These are phyloP conservation scores for Drosophila prosaltans DNA, from an alignment of 1,140 invertebrate genomes.

Conservation along the genomic window DNA sequence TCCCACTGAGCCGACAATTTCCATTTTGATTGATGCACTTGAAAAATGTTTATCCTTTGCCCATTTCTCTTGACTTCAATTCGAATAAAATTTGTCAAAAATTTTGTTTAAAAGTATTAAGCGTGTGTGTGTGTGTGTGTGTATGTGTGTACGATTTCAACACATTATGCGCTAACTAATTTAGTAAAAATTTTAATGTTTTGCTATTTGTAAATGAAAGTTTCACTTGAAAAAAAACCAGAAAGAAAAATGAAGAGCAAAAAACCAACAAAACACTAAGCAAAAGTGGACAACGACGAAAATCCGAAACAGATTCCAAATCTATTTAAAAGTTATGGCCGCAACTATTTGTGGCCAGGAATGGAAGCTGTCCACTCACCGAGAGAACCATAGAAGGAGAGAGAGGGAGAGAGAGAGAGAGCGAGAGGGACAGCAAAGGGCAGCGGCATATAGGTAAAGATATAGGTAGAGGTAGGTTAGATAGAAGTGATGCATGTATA, in stretches of 20 bases:
- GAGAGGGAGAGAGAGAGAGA: neutral
- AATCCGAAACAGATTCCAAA: constrained; percentile 61
- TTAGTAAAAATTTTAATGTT: neutral
- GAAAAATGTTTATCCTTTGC: constrained; percentile 7
- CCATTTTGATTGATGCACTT: constrained; percentile 13
- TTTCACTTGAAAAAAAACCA: constrained; percentile 6
- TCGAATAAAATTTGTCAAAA: neutral
- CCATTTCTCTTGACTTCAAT: constrained; percentile 15
- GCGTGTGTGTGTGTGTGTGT: neutral
- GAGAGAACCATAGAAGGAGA: neutral
- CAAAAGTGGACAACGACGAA: constrained; percentile 22
- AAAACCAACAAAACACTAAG: constrained; percentile 19
- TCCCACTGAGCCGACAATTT: too few species aligned
- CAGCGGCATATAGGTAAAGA: too few species aligned
- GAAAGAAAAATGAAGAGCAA: neutral
- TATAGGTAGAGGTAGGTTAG: neutral
- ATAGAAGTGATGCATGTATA: constrained; percentile 19
- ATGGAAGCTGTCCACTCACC: constrained; percentile 1
- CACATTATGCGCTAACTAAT: neutral
- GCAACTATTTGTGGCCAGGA: constrained; percentile 44
- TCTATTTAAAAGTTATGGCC: constrained; percentile 63
- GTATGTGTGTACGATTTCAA: neutral
- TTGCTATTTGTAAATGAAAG: constrained; percentile 6
- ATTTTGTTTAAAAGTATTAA: constrained; percentile 9
- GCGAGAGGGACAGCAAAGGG: too few species aligned